Evolutionary conservation across 35 echinoderm and acorn worm species (phyloP), one percentile per base, ranked within the genome.

Genomic region (Lytechinus pictus): DNA sequence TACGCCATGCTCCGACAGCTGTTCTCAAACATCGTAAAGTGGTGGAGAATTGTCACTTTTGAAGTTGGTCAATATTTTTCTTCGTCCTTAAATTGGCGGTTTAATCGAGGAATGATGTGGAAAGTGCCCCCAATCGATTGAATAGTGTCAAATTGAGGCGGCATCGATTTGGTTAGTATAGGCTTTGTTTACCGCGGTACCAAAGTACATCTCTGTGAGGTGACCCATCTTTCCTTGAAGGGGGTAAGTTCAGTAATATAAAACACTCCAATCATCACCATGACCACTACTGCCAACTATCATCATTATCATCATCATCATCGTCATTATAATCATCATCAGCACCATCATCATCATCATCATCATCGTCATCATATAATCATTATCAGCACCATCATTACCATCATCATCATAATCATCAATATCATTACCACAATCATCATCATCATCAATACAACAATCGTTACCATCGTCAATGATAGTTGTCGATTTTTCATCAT

Each of bases 101-200:
- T 90, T 90, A 90, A 93, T 93, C 92, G 92, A 93, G 92, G 54
- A 9, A 9, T 53, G 54, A 93, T 54, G 92, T 93, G 55, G 88
- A 90, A 55, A 93, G 54, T 93, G 92, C 53, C 53, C 27, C 28
- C 29, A 13, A 93, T 93, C 92, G 92, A 90, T 90, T 28, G 27
- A 27, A 54, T 54, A 93, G 92, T 57, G 88, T 93, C 92, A 93
- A 93, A 56, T 93, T 93, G 92, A 93, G 53, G 92, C 55, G 27
- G 28, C 92, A 93, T 93, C 92, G 92, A 93, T 93, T 57, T 10
- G 53, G 92, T 57, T 93, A 93, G 92, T 57, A 57, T 93, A 93
- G 57, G 52, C 52, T 24, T 57, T 28, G 57, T 57, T 55, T 54
- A 93, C 27, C 52, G 92, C n/a, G 11, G 92, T 57, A 55, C n/a